Percentiles rank a stretch among this genome's conserved stretches.
phyloP scores from a whole-genome alignment of 2,113 vertebrate genomes.

The Oxyruncus cristatus region DNA sequence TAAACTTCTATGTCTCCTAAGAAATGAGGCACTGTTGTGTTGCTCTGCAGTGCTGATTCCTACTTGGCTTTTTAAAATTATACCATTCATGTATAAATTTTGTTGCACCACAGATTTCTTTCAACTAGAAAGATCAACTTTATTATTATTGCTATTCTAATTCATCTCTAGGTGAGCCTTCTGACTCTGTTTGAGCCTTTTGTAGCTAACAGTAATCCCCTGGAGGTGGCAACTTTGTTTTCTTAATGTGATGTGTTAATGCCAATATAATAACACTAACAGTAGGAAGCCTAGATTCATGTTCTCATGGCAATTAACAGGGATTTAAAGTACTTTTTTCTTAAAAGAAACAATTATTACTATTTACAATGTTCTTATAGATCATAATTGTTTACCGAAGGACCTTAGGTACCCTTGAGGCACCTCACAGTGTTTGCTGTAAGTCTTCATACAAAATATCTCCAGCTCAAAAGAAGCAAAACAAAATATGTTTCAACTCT shows the following conservation, averaged over 20 bases:
- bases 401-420: neutral
- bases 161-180: neutral
- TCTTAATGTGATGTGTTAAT: neutral
- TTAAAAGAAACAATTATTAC: neutral
- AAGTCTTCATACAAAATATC: neutral
- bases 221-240: neutral
- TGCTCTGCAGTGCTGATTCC: neutral
- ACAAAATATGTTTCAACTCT: neutral
- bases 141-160: neutral
- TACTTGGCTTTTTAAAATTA: neutral
- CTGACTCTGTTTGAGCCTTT: neutral
- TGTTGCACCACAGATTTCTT: neutral
- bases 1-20: neutral
- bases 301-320: neutral
- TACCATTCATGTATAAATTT: neutral
- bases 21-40: neutral
- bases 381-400: neutral
- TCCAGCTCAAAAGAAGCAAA: neutral
- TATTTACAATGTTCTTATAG: neutral
- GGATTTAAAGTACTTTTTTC: slow-evolving; percentile 1
- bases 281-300: neutral
- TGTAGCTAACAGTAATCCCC: neutral
- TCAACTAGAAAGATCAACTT: neutral
- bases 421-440: neutral
- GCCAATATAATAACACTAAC: neutral